Evolutionary conservation across 2,113 vertebrate genomes (phyloP).

Genomic region (Cyrtonyx montezumae): DNA sequence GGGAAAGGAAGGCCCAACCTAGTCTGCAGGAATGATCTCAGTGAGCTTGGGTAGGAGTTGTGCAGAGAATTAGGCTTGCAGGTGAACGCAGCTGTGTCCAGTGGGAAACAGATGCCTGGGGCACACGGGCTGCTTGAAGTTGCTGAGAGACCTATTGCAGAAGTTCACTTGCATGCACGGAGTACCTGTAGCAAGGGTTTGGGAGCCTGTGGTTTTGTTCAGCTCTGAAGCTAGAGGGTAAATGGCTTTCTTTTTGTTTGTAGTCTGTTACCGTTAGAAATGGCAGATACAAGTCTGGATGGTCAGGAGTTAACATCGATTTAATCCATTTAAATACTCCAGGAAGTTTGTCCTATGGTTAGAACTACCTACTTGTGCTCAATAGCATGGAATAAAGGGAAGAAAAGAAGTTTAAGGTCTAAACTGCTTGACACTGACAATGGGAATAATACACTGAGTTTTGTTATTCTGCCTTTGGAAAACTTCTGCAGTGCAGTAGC

Average conservation of each 20-base stretch:
- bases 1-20: not conserved
- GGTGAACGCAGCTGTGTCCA: not conserved
- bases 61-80: rapidly evolving
- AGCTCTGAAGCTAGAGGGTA: not conserved
- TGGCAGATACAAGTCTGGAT: not conserved
- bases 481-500: not conserved
- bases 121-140: not conserved
- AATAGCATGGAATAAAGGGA: not conserved
- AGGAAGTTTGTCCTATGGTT: not conserved
- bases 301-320: not conserved
- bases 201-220: not conserved
- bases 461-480: not conserved
- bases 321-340: not conserved
- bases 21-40: not conserved
- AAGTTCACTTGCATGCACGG: rapidly evolving
- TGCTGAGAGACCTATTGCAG: not conserved
- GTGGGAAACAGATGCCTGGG: not conserved
- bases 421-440: not conserved
- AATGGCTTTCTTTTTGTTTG: not conserved
- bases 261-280: not conserved
- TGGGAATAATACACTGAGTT: not conserved
- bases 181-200: not conserved
- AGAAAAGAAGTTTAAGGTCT: not conserved
- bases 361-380: not conserved
- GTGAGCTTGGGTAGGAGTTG: not conserved